phyloP scores from a whole-genome alignment of 2,797 vertebrate species.

The Karalla daura region DNA sequence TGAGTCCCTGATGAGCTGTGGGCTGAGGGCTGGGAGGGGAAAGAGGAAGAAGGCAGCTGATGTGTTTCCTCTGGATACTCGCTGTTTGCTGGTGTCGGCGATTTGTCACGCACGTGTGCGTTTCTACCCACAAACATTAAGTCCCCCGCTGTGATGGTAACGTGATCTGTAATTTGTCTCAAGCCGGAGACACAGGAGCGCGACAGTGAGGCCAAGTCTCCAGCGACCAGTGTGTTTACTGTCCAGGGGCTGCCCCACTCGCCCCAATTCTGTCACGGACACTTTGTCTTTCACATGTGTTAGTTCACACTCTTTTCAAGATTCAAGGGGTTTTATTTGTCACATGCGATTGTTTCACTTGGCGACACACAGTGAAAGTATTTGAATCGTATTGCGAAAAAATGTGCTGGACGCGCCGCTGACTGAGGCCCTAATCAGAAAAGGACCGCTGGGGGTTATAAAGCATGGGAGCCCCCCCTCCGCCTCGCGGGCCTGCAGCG shows the following conservation, averaged over 20 bases:
- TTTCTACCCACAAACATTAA: conserved; percentile 24
- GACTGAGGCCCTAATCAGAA: too few relatives aligned
- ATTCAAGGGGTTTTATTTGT: too few relatives aligned
- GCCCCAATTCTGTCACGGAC: conserved; percentile 76
- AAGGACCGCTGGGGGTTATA: too few relatives aligned
- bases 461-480: too few relatives aligned
- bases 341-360: too few relatives aligned
- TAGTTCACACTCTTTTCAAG: conserved; percentile 41
- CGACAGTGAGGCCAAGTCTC: conserved; percentile 54
- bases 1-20: conserved; percentile 62
- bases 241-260: conserved; percentile 50
- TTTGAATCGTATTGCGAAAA: too few relatives aligned
- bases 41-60: conserved; percentile 68
- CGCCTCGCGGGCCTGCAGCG: too few relatives aligned
- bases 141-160: conserved; percentile 53
- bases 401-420: too few relatives aligned
- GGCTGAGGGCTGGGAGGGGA: conserved; percentile 45
- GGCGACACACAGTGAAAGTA: too few relatives aligned
- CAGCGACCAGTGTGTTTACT: conserved; percentile 59
- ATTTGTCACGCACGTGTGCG: conserved; percentile 58
- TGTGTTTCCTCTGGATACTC: conserved; percentile 71
- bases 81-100: conserved; percentile 41
- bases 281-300: conserved; percentile 45
- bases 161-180: conserved; percentile 65
- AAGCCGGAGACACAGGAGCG: conserved; percentile 30